A percentile compares a stretch with the other conserved stretches of the same genome.
phyloP scores from a whole-genome alignment of 2,888 invertebrate species.

The Diloba caeruleocephala region DNA sequence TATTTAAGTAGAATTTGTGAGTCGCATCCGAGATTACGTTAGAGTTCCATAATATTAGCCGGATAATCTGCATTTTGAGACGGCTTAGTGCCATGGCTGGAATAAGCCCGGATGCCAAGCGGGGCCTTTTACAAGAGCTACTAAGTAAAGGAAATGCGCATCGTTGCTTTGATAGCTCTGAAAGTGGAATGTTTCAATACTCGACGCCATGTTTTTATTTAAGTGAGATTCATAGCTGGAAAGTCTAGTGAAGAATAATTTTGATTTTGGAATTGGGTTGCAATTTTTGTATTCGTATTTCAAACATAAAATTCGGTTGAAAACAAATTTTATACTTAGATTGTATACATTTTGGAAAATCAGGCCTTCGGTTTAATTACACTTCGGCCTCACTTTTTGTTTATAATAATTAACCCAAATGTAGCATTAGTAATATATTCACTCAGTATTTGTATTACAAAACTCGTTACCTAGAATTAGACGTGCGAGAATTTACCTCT shows the following conservation, averaged over 20 bases:
- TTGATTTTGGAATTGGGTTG: not conserved
- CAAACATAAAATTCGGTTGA: too few species aligned
- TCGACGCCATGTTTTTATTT: slow-evolving; percentile 28
- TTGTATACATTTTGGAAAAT: too few species aligned
- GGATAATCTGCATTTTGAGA: slow-evolving; percentile 62
- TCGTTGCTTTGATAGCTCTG: slow-evolving; percentile 47
- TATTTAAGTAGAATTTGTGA: slow-evolving; percentile 43
- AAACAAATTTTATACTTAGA: too few species aligned
- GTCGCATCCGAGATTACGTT: slow-evolving; percentile 52
- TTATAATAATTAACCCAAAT: too few species aligned
- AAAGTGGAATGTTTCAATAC: slow-evolving; percentile 39
- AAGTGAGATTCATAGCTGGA: not conserved
- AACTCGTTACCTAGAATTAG: slow-evolving; percentile 9
- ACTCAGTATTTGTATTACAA: slow-evolving; percentile 1
- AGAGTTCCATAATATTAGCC: slow-evolving; percentile 57
- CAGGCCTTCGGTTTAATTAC: too few species aligned
- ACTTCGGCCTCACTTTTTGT: too few species aligned
- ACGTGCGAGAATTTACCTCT: slow-evolving; percentile 19
- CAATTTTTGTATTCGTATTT: not conserved
- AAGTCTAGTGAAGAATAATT: not conserved
- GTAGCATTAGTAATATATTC: too few species aligned
- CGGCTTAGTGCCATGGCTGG: slow-evolving; percentile 50
- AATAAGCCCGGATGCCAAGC: slow-evolving; percentile 53
- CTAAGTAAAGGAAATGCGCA: slow-evolving; percentile 52
- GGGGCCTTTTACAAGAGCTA: slow-evolving; percentile 51